A percentile compares a stretch with the other conserved stretches of the same genome.
phyloP scores from a whole-genome alignment of 2,113 vertebrate species.

The Raja brachyura region DNA sequence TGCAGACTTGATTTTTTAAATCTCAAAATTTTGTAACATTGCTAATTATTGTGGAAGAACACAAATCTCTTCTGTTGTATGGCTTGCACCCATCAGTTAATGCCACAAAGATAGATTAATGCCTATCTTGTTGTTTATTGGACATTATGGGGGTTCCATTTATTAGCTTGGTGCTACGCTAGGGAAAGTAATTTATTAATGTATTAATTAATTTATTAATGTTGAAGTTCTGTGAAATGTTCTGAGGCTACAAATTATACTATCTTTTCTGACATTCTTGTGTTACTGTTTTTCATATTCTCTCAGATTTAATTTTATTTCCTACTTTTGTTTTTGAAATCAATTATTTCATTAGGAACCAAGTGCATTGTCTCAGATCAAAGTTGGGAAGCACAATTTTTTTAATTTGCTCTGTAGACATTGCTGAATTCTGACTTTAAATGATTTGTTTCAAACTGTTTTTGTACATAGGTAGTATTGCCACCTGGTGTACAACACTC shows the following conservation, averaged over 20 bases:
- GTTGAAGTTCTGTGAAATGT: neutral
- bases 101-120: neutral
- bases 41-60: neutral
- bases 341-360: neutral
- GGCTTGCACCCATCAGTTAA: neutral
- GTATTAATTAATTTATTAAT: too few relatives aligned
- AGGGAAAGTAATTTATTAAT: neutral
- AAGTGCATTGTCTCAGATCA: neutral
- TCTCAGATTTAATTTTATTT: neutral
- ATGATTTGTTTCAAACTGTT: constrained; percentile 23
- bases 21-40: too few relatives aligned
- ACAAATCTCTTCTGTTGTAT: neutral
- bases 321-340: too few relatives aligned
- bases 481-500: constrained; percentile 74
- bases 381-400: neutral
- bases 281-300: neutral
- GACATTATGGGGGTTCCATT: neutral
- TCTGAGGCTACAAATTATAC: neutral
- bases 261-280: neutral
- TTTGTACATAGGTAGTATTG: constrained; percentile 56
- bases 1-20: too few relatives aligned
- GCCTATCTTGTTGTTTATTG: neutral
- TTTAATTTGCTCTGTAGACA: neutral
- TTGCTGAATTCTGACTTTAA: constrained; percentile 19
- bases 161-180: neutral